Evolutionary conservation across 2,888 invertebrate genomes (phyloP).

Genomic region (Sabatieria punctata): DNA sequence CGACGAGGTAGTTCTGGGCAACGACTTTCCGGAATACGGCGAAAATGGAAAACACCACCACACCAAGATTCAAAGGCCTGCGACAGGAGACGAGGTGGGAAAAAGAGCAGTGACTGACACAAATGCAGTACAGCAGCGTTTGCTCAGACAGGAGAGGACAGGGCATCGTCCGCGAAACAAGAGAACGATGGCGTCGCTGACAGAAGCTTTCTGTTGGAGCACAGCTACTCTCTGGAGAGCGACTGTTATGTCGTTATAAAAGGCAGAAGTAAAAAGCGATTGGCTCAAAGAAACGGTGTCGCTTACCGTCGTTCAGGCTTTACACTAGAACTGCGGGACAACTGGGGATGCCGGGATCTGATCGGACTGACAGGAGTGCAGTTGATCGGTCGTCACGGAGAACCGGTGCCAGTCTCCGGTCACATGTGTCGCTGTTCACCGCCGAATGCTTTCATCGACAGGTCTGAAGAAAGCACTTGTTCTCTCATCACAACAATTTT

Average conservation of each 20-base stretch:
- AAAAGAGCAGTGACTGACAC: too few relatives aligned
- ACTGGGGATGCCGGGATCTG: constrained; percentile 38
- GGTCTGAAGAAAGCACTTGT: constrained; percentile 31
- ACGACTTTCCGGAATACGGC: neutral
- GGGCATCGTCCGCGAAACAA: too few relatives aligned
- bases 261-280: neutral
- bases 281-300: neutral
- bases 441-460: constrained; percentile 32
- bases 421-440: constrained; percentile 4
- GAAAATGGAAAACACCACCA: neutral
- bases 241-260: neutral
- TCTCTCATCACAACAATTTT: too few relatives aligned
- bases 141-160: too few relatives aligned
- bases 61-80: neutral
- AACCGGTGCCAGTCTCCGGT: constrained; percentile 25
- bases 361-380: constrained; percentile 39
- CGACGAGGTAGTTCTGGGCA: too few relatives aligned
- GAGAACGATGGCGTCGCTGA: too few relatives aligned
- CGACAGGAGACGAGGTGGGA: neutral
- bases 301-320: constrained; percentile 14
- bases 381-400: constrained; percentile 34
- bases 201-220: too few relatives aligned
- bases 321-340: constrained; percentile 34
- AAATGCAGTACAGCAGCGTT: too few relatives aligned
- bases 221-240: too few relatives aligned